These are phyloP conservation scores for Desmophyllum pertusum DNA, from an alignment of 92 coral and sea anemone species.

Conservation along the genomic window DNA sequence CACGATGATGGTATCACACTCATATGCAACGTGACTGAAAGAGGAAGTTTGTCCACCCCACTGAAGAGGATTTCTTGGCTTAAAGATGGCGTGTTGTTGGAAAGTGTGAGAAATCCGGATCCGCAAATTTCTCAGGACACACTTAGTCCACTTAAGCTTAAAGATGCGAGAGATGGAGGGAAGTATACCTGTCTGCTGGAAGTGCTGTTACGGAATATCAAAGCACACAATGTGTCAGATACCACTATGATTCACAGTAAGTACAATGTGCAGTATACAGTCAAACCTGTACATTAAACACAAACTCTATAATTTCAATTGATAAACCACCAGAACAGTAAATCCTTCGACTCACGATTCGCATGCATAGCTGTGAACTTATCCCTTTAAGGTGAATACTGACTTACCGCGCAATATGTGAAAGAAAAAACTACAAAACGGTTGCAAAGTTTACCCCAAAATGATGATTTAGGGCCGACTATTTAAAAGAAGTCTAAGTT, in stretches of 20 bases:
- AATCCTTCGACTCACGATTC: no score
- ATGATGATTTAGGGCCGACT: no score
- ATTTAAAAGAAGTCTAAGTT: no score
- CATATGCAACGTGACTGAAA: slow-evolving; percentile 54
- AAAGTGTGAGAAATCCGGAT: slow-evolving; percentile 39
- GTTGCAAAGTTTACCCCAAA: no score
- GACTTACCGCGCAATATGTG: no score
- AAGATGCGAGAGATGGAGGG: slow-evolving; percentile 55
- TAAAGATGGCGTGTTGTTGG: slow-evolving; percentile 37
- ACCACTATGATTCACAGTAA: slow-evolving; percentile 45
- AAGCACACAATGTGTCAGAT: slow-evolving; percentile 44
- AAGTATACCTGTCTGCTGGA: slow-evolving; percentile 47
- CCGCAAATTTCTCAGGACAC: background rate
- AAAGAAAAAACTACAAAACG: no score
- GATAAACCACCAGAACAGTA: no score
- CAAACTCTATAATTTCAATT: no score
- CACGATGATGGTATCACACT: slow-evolving; percentile 30
- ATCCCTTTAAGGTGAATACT: no score
- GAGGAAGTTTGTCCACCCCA: background rate
- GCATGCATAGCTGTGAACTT: no score
- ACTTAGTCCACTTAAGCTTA: slow-evolving; percentile 32
- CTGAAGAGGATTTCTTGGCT: slow-evolving; percentile 60
- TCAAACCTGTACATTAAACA: no score
- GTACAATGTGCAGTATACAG: slow-evolving; percentile 1
- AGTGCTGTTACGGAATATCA: slow-evolving; percentile 18